A percentile compares a stretch with the other conserved stretches of the same genome.
Evolutionary conservation across 2,888 invertebrate genomes (phyloP).

Genomic region (Scaptomyza cyrtandrae): DNA sequence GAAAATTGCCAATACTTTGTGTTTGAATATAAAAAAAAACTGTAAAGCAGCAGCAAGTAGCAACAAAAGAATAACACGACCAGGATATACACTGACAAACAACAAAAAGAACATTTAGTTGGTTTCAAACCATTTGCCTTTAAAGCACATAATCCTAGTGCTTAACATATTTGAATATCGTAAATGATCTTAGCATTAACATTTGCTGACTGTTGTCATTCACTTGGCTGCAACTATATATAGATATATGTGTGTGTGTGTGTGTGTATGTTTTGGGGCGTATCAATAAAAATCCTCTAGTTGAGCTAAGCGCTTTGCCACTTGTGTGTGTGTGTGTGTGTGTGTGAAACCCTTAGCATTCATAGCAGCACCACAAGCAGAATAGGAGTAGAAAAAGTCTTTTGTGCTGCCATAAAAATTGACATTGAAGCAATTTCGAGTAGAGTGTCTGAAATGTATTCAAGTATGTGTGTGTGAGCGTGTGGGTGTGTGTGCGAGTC

Average conservation of each 20-base stretch:
- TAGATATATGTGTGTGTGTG: neutral
- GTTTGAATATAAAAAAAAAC: no score
- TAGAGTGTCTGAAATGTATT: conserved; percentile 30
- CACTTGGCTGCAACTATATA: neutral
- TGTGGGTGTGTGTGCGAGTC: conserved; percentile 19
- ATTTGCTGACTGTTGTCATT: conserved; percentile 21
- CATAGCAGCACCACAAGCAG: conserved; percentile 2
- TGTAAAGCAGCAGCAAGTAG: neutral
- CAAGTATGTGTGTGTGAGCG: neutral
- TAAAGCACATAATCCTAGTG: neutral
- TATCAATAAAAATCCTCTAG: conserved; percentile 1
- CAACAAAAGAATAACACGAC: neutral
- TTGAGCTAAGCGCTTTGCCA: conserved; percentile 15
- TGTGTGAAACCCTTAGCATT: conserved; percentile 26
- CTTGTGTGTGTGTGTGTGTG: conserved; percentile 37
- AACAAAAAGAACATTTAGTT: neutral
- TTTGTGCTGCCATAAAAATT: conserved; percentile 57
- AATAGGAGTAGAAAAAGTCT: conserved; percentile 15
- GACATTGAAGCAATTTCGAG: conserved; percentile 68
- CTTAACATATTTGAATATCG: conserved; percentile 1
- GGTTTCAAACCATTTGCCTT: neutral
- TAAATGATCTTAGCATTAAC: neutral
- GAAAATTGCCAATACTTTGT: neutral
- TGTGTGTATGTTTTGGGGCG: neutral
- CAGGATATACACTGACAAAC: neutral